Evolutionary conservation across 1,140 invertebrate species (phyloP), one percentile per base, ranked within the genome.

Genomic region (Ceratosolen fusciceps): DNA sequence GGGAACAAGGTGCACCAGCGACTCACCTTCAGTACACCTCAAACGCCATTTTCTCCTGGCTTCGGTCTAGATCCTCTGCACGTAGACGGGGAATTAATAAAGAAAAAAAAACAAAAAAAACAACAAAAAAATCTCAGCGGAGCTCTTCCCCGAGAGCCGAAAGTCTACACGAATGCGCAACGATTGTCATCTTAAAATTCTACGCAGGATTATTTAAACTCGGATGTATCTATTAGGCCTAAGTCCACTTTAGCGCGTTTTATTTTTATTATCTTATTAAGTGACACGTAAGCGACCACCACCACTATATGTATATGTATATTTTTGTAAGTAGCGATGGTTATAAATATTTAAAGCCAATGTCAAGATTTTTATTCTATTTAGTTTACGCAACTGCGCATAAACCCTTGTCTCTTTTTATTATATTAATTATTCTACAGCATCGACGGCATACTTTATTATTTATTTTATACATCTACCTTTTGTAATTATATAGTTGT

Each of bases 241-340:
- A 56, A 54, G 74, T 39, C 34, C n/a, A 8, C 29, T 31, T 68
- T 70, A 56, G n/a, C 29, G n/a, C 29, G 21, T 37, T 65, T 21
- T 37, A 7, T 65, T 65, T 65, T 31, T 37, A 70, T 39, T 58
- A 56, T 70, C 24, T 67, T 67, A 52, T 37, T 49, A 67, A 65
- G n/a, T 54, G 7, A 56, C 7, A 54, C 37, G 34, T 60, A 31
- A 77, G 39, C 14, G 37, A 37, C 14, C 52, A 47, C n/a, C n/a
- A n/a, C n/a, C n/a, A n/a, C n/a, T n/a, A n/a, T n/a, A n/a, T n/a
- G n/a, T 24, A 3, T 60, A 34, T 58, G 37, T 77, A 37, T 77
- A 77, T 77, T 47, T 70, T 71, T 77, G 39, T 77, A 77, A 34
- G 74, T 77, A 68, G 56, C 54, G 56, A 77, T 43, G 47, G 34